Evolutionary conservation across 2,888 invertebrate genomes (phyloP).

Genomic region (Synanthedon andrenaeformis): DNA sequence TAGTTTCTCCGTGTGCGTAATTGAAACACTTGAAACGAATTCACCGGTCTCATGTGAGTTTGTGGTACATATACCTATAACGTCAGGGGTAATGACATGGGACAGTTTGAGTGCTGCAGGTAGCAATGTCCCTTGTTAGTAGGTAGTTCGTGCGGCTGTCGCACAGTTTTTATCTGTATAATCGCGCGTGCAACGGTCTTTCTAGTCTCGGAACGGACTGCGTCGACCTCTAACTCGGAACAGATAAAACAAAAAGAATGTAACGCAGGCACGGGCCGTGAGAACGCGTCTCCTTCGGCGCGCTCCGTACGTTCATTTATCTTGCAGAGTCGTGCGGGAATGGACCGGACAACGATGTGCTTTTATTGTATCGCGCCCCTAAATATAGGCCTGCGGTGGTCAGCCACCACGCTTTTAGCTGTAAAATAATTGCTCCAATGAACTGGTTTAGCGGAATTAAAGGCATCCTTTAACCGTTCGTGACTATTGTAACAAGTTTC

Average conservation of each 20-base stretch:
- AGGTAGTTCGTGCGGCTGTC: constrained; percentile 24
- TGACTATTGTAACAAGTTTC: too few species aligned
- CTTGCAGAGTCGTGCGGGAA: constrained; percentile 67
- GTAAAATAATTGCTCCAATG: constrained; percentile 33
- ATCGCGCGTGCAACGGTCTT: constrained; percentile 59
- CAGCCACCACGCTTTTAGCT: constrained; percentile 47
- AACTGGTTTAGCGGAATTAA: constrained; percentile 9
- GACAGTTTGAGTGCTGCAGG: constrained; percentile 19
- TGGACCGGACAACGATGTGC: constrained; percentile 58
- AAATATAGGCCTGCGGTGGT: constrained; percentile 60
- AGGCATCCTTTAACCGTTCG: neutral
- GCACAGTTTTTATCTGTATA: constrained; percentile 48
- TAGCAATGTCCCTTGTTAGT: constrained; percentile 32
- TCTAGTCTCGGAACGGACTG: constrained; percentile 42
- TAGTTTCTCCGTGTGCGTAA: too few species aligned
- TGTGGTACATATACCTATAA: constrained; percentile 10
- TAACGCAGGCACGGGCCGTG: constrained; percentile 64
- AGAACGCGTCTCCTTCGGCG: constrained; percentile 59
- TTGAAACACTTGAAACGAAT: too few species aligned
- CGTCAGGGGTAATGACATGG: constrained; percentile 25
- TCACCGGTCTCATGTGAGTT: too few species aligned
- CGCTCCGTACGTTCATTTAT: constrained; percentile 57
- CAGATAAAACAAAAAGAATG: constrained; percentile 61
- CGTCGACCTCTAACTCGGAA: constrained; percentile 64
- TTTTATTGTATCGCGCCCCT: constrained; percentile 66